Conservation (phyloP, 1,140 invertebrate genomes). For the Cydia amplana region DNA sequence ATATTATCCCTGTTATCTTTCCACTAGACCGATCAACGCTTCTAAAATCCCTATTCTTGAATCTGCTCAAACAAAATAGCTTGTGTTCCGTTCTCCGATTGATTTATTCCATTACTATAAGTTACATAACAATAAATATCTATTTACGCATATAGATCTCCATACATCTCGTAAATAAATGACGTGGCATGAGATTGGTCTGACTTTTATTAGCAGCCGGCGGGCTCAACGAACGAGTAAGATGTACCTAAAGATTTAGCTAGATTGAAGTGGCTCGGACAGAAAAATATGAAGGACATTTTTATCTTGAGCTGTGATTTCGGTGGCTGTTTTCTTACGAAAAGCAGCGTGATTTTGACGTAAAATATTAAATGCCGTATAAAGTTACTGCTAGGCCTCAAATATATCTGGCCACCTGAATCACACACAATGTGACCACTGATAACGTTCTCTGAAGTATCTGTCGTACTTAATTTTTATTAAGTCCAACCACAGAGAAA, state of each 20-base stretch:
- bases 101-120: background rate
- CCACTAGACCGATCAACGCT: background rate
- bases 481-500: no score
- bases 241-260: background rate
- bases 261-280: background rate
- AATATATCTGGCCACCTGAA: no score
- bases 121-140: background rate
- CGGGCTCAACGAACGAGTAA: conserved; percentile 4
- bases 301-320: background rate
- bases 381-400: no score
- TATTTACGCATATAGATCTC: conserved; percentile 11
- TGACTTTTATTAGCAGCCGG: background rate
- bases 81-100: background rate
- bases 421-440: no score
- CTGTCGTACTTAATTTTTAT: no score
- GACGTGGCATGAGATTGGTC: conserved; percentile 1
- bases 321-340: background rate
- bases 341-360: no score
- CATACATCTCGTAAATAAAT: conserved; percentile 5
- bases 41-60: background rate
- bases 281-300: background rate
- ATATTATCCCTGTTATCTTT: no score
- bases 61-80: background rate
- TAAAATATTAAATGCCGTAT: no score
- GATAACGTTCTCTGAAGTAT: no score